phyloP scores from a whole-genome alignment of 2,113 vertebrate genomes.

The Gallinago jamesoni region DNA sequence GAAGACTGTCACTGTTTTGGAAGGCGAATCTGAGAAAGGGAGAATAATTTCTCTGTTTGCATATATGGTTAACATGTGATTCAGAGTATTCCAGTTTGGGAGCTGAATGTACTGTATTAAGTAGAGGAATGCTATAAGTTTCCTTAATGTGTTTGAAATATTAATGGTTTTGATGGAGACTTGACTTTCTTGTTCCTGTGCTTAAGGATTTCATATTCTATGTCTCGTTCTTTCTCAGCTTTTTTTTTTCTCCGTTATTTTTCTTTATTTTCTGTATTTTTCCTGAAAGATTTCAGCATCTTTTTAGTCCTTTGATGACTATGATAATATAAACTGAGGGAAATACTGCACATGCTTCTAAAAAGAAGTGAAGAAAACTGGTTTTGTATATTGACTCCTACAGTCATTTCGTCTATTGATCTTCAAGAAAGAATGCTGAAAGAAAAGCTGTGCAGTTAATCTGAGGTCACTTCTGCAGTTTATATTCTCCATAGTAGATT shows the following conservation, averaged over 20 bases:
- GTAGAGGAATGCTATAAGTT: neutral
- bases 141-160: neutral
- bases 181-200: neutral
- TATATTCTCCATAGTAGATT: neutral
- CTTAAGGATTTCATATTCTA: neutral
- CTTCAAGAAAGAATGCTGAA: neutral
- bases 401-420: neutral
- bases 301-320: neutral
- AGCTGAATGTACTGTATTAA: neutral
- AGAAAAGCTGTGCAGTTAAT: neutral
- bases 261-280: neutral
- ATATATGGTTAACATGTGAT: neutral
- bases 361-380: neutral
- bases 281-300: neutral
- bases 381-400: neutral
- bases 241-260: neutral
- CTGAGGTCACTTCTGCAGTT: neutral
- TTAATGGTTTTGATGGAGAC: neutral
- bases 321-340: neutral
- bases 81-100: neutral
- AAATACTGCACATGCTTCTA: neutral
- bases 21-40: neutral
- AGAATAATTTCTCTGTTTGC: neutral
- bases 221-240: neutral
- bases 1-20: neutral